phyloP scores from a whole-genome alignment of 2,888 invertebrate genomes.

The Agrochola litura region DNA sequence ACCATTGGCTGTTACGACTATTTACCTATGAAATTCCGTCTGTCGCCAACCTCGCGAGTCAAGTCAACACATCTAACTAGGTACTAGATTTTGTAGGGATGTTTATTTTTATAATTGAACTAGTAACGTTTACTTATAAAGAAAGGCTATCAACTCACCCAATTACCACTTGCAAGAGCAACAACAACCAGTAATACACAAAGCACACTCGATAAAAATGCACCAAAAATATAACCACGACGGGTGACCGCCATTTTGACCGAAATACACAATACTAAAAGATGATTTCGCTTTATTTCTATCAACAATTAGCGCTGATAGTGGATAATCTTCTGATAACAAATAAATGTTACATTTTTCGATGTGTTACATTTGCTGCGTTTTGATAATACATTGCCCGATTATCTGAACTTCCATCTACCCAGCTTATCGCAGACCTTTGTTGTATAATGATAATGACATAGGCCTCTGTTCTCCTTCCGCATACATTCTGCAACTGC shows the following conservation, averaged over 20 bases:
- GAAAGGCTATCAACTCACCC: conserved; percentile 79
- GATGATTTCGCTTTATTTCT: conserved; percentile 37
- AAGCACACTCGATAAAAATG: conserved; percentile 82
- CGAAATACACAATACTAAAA: conserved; percentile 50
- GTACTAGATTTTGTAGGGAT: neutral
- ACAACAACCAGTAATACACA: conserved; percentile 82
- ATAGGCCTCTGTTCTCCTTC: neutral
- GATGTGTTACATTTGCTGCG: conserved; percentile 29
- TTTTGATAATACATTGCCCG: conserved; percentile 51
- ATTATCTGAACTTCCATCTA: conserved; percentile 9
- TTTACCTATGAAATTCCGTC: neutral
- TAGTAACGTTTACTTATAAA: neutral
- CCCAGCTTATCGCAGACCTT: neutral
- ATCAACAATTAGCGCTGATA: conserved; percentile 67
- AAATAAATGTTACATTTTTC: conserved; percentile 39
- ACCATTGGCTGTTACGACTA: neutral
- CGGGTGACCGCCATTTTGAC: conserved; percentile 85
- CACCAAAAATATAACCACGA: conserved; percentile 83
- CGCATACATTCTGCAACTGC: too few relatives aligned
- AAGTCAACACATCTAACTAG: neutral
- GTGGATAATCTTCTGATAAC: conserved; percentile 61
- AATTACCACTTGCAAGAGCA: conserved; percentile 83
- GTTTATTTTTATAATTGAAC: neutral
- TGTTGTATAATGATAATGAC: neutral
- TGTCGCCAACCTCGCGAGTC: neutral